These are phyloP conservation scores for Anser cygnoides DNA, from an alignment of 2,113 vertebrate species.

Conservation along the genomic window DNA sequence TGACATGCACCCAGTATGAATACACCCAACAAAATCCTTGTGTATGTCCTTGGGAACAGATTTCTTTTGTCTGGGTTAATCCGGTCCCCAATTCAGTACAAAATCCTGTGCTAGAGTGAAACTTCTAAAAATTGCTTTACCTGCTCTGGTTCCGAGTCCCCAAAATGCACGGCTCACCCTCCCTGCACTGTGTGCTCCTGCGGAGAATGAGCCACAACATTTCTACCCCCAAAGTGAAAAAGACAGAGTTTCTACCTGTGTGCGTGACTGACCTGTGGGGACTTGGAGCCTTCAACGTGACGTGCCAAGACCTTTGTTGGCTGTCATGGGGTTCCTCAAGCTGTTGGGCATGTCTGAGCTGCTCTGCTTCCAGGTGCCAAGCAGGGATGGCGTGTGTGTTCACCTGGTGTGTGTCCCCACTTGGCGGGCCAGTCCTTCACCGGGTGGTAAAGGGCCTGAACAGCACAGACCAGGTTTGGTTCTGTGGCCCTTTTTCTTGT, in stretches of 20 bases:
- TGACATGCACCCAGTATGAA: background rate
- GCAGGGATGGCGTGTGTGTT: background rate
- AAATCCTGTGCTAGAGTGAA: background rate
- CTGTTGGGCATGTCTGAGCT: background rate
- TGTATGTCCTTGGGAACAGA: background rate
- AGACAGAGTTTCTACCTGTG: background rate
- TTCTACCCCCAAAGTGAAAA: background rate
- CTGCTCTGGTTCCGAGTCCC: background rate
- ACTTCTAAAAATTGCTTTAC: background rate
- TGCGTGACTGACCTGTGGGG: background rate
- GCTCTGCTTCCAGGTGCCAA: background rate
- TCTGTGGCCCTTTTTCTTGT: background rate
- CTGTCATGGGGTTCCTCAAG: background rate
- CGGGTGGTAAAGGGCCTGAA: background rate
- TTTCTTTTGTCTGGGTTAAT: background rate
- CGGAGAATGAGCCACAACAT: background rate
- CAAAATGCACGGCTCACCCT: background rate
- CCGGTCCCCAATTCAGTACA: background rate
- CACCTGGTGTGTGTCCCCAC: accelerated
- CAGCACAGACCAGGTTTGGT: background rate
- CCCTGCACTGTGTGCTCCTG: background rate
- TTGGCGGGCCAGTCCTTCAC: background rate
- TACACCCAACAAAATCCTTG: background rate
- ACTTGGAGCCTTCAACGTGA: background rate
- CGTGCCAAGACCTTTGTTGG: background rate